phyloP scores from a whole-genome alignment of 2,797 vertebrate genomes.

The Erethizon dorsatum region DNA sequence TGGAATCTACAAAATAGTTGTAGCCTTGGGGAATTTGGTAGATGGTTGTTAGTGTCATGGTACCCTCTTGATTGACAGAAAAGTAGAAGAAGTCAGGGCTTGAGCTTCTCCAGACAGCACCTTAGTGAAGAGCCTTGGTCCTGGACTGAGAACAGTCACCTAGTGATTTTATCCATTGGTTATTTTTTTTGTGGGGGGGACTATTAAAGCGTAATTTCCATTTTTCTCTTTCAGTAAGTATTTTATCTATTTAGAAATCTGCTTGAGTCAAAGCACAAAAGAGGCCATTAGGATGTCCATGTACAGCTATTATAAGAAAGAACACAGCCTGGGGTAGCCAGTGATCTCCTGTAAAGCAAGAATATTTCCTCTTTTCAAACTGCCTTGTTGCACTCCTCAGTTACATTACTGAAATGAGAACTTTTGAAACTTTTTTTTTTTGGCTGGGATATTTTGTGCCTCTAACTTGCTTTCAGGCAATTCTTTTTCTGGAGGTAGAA shows the following conservation, averaged over 20 bases:
- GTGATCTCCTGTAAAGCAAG: slow-evolving; percentile 46
- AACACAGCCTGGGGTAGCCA: slow-evolving; percentile 53
- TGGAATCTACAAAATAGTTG: slow-evolving; percentile 80
- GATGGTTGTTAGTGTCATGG: slow-evolving; percentile 77
- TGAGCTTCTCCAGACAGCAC: slow-evolving; percentile 59
- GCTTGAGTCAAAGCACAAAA: slow-evolving; percentile 21
- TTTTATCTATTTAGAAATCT: slow-evolving; percentile 72
- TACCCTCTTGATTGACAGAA: slow-evolving; percentile 84
- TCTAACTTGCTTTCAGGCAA: background rate
- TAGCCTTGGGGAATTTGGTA: slow-evolving; percentile 83
- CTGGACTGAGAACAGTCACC: background rate
- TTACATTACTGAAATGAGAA: slow-evolving; percentile 6
- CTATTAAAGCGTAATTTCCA: slow-evolving; percentile 68
- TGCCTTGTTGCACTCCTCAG: background rate
- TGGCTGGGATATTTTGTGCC: background rate
- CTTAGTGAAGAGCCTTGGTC: slow-evolving; percentile 15
- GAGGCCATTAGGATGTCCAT: slow-evolving; percentile 26
- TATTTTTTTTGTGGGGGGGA: background rate
- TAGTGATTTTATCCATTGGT: background rate
- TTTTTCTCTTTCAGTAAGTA: slow-evolving; percentile 62
- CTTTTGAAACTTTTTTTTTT: slow-evolving; percentile 52
- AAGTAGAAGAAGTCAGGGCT: slow-evolving; percentile 78
- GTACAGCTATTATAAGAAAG: slow-evolving; percentile 63
- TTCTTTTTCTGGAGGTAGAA: background rate
- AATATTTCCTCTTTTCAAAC: slow-evolving; percentile 50